Percentiles rank a stretch among this genome's conserved stretches.
Evolutionary conservation across 2,113 vertebrate genomes (phyloP).

Genomic region (Narcine bancroftii): DNA sequence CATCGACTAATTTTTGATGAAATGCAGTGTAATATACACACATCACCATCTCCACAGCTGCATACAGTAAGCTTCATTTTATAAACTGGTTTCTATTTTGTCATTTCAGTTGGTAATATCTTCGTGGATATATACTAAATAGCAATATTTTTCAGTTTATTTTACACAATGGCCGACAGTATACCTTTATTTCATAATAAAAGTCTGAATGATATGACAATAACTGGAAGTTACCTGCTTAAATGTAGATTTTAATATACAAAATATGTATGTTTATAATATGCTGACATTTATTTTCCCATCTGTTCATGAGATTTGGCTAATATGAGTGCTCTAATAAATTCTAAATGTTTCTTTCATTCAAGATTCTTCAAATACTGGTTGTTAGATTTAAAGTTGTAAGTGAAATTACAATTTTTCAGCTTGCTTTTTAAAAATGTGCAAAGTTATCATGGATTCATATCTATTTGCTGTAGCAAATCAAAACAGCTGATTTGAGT

Average conservation of each 20-base stretch:
- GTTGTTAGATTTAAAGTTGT: not conserved
- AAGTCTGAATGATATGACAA: not conserved
- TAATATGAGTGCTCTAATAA: not conserved
- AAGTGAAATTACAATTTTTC: not conserved
- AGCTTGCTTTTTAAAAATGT: not conserved
- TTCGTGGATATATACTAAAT: not conserved
- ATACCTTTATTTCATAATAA: not conserved
- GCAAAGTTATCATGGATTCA: not conserved
- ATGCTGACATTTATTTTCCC: not conserved
- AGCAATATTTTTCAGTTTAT: not conserved
- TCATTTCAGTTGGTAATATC: not conserved
- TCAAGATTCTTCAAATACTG: not conserved
- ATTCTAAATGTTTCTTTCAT: not conserved
- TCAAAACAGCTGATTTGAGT: not conserved
- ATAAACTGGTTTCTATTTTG: not conserved
- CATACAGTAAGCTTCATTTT: not conserved
- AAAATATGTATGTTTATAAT: not conserved
- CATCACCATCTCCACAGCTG: not conserved
- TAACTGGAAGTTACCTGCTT: not conserved
- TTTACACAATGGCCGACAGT: not conserved
- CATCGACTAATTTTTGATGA: not conserved
- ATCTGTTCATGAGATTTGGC: not conserved
- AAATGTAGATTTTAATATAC: not conserved
- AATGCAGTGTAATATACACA: not conserved
- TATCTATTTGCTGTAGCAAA: not conserved